Base-by-base conservation (phyloP, 1,140 invertebrate genomes). In the Caenorhabditis tropicalis region DNA sequence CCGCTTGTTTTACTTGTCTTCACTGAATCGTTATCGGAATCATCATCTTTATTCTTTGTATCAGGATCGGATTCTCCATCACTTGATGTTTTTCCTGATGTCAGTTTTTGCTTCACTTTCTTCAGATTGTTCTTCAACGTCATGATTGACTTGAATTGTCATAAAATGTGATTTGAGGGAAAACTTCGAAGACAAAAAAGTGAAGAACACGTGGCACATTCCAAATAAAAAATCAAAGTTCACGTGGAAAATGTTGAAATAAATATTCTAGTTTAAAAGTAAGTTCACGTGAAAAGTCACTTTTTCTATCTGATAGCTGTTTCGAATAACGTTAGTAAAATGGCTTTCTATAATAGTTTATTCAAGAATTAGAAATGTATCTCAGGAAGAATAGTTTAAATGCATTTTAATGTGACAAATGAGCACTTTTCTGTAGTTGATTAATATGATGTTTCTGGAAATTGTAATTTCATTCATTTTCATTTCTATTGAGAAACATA, bases 51-150 rank as follows among this genome's bases (percentile, higher is more conserved):
- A 4, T 51, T 19, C 15, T 27, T 29, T 24, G 4, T 19, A 1
- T 56, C 53, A 19, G 36, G 3, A 65, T 2, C 16, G 21, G 3
- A 15, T 0, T 21, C 33, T 36, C 7, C 65, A n/a, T 74, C 65
- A 74, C 65, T 74, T 2, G 33, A 43, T 27, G 65, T 43, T 33
- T 12, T n/a, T 24, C 36, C 36, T 12, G 21, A 7, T 24, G 12
- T 74, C 21, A 74, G 29, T n/a, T 74, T 74, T 46, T 74, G 65
- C 36, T 74, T 74, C 65, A 74, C 33, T 43, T 74, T 74, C n/a
- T 43, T 39, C 36, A 74, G 65, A 12, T 74, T 74, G 12, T 74
- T n/a, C 15, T 74, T 74, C 36, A 74, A 10, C 36, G 65, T 19
- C 65, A 74, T 74, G 9, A 2, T 65, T 33, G 24, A 24, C 19